These are phyloP conservation scores for Heliconius hermathena DNA, from an alignment of 1,140 invertebrate genomes.

Conservation along the genomic window DNA sequence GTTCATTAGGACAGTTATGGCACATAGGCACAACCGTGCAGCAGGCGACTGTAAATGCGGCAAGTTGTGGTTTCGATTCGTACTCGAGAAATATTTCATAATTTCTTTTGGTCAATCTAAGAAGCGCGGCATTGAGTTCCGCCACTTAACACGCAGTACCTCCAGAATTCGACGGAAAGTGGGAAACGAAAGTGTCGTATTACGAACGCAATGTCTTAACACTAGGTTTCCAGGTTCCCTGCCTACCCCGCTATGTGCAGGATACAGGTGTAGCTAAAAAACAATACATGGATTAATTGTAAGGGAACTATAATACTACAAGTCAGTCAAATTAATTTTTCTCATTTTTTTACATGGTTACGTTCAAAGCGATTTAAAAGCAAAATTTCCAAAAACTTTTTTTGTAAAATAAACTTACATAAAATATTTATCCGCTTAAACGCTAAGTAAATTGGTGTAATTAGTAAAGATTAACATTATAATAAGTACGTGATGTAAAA, in stretches of 20 bases:
- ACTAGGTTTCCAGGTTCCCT: neutral
- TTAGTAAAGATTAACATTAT: slow-evolving; percentile 2
- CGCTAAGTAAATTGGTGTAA: neutral
- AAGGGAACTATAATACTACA: no score
- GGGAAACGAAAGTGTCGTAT: no score
- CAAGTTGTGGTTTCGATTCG: no score
- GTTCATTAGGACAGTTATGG: no score
- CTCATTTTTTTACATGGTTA: no score
- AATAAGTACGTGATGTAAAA: slow-evolving; percentile 1
- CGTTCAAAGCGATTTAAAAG: neutral
- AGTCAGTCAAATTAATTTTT: no score
- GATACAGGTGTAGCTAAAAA: neutral
- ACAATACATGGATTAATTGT: neutral
- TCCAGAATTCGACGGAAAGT: neutral
- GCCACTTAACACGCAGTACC: neutral
- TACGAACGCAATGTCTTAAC: no score
- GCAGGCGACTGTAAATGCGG: no score
- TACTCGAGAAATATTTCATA: neutral
- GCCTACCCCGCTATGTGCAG: neutral
- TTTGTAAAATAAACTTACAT: no score
- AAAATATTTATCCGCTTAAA: slow-evolving; percentile 12
- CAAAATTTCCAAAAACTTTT: neutral
- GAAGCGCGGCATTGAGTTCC: neutral
- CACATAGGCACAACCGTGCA: no score
- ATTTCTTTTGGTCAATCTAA: neutral